Evolutionary conservation across 2,888 invertebrate genomes (phyloP).

Genomic region (Tipula vernalis): DNA sequence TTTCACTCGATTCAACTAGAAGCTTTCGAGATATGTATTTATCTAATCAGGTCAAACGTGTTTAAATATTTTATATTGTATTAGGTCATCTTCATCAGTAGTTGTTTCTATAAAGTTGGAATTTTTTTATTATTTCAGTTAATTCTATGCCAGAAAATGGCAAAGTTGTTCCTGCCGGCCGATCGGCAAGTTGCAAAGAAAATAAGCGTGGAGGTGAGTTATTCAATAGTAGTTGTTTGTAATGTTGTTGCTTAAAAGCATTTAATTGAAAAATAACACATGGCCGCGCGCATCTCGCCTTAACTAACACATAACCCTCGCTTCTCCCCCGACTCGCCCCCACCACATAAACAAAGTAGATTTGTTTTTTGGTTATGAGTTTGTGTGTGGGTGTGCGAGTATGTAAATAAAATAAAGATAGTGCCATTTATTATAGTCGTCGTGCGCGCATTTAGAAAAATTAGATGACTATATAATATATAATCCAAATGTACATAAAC

Average conservation of each 20-base stretch:
- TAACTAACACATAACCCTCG: background rate
- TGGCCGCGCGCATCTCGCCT: background rate
- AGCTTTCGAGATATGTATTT: background rate
- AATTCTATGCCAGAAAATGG: background rate
- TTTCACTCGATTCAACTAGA: background rate
- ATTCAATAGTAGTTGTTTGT: background rate
- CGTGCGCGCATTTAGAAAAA: background rate
- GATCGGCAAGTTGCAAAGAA: background rate
- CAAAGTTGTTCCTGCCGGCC: background rate
- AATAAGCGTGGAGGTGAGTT: background rate
- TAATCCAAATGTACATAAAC: background rate
- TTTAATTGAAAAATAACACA: background rate
- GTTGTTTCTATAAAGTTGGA: background rate
- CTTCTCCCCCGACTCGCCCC: background rate
- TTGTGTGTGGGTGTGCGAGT: background rate
- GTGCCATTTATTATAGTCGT: background rate
- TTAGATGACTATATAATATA: background rate
- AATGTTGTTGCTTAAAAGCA: background rate
- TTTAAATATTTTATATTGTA: background rate
- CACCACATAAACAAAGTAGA: too few species aligned
- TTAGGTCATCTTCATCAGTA: background rate
- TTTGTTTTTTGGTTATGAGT: background rate
- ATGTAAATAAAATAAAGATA: background rate
- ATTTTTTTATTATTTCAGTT: background rate
- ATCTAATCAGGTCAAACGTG: background rate